Base-by-base conservation (phyloP, 2,888 invertebrate species). In the Drosophila picticornis region DNA sequence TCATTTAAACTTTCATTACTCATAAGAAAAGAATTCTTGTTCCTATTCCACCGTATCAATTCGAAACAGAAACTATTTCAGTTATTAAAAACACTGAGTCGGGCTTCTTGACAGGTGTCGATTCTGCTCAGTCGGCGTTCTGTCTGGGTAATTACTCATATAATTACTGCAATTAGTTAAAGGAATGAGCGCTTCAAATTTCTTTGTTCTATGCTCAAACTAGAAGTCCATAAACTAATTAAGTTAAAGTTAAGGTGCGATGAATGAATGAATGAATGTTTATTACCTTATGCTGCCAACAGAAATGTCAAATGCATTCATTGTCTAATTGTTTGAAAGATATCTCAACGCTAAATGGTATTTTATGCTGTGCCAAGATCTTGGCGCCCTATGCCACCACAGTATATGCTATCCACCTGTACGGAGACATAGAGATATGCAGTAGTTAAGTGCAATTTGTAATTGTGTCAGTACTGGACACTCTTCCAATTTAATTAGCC, bases 361-460 rank as follows among this genome's bases (percentile, higher is more conserved):
- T 65, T 25, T 70, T 31, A 67, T 70, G 66, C 36, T 40, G 57
- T 63, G 63, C 62, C 58, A 59, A 61, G 74, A 72, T 68, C 77
- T 67, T 70, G 63, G 75, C 70, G 80, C 76, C 70, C 76, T 69
- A 43, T 69, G 31, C 25, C 57, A 40, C 10, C 22, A 22, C 29
- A 11, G 43, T 22, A 43, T 22, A 5, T 43, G 2, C 10, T 34
- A 43, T 46, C 32, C 40, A 52, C 52, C 59, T 66, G 36, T 50
- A 29, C 29, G 56, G 60, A 43, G 36, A 34, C 56, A 58, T 56
- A 63, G 66, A 74, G 73, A 73, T 69, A 71, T 77, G 78, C 75
- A 75, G 75, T 78, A 83, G 81, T 86, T 88, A 86, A 88, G 73
- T 84, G 88, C 89, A 89, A 89, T 86, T 86, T 86, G 89, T 86